These are phyloP conservation scores for Acanthochromis polyacanthus DNA, from an alignment of 2,113 vertebrate species.

Conservation along the genomic window DNA sequence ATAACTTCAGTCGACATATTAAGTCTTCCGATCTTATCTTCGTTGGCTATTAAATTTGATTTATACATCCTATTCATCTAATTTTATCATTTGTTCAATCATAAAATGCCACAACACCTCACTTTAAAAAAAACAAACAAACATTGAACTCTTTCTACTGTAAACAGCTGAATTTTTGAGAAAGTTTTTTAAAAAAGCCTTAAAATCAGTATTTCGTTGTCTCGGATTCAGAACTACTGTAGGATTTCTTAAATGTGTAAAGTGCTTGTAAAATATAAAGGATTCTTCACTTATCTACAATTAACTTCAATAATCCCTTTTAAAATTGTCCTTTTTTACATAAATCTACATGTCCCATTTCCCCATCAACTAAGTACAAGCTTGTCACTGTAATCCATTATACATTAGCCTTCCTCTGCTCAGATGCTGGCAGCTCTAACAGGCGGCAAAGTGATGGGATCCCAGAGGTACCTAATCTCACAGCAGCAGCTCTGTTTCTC, in stretches of 20 bases:
- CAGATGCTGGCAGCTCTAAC: neutral
- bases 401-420: neutral
- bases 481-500: constrained; percentile 42
- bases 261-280: neutral
- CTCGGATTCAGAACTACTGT: neutral
- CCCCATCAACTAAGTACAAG: neutral
- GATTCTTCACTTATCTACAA: neutral
- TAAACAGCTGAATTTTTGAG: no score
- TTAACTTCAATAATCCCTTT: neutral
- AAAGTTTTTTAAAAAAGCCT: no score
- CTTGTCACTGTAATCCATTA: neutral
- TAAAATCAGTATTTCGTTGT: no score
- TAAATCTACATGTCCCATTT: no score
- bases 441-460: constrained; percentile 13
- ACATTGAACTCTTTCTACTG: no score
- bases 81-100: no score
- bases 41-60: no score
- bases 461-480: constrained; percentile 33
- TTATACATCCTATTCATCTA: no score
- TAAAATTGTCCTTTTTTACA: neutral
- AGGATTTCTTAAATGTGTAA: neutral
- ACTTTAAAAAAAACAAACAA: no score
- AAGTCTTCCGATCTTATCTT: no score
- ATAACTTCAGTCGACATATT: no score
- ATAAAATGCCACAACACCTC: no score